Evolutionary conservation across 2,113 vertebrate genomes (phyloP).

Genomic region (Gavia stellata): DNA sequence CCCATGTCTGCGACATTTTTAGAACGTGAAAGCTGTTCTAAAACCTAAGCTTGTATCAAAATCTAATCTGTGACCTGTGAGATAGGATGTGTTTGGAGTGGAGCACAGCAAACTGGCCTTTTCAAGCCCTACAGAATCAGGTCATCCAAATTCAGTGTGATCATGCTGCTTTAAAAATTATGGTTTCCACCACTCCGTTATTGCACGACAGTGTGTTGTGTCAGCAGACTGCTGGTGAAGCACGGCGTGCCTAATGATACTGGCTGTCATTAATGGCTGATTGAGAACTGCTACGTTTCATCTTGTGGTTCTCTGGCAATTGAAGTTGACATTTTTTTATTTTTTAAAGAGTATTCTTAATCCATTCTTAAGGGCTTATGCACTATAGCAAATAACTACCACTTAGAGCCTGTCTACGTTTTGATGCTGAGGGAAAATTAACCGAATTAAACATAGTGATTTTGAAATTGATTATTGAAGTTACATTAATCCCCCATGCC

Average conservation of each 20-base stretch:
- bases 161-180: not conserved
- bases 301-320: not conserved
- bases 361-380: not conserved
- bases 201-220: rapidly evolving
- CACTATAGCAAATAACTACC: not conserved
- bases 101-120: not conserved
- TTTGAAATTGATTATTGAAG: conserved; percentile 35
- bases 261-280: not conserved
- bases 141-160: not conserved
- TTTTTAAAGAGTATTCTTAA: not conserved
- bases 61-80: not conserved
- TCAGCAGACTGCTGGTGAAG: not conserved
- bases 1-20: not conserved
- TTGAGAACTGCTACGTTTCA: not conserved
- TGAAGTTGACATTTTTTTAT: not conserved
- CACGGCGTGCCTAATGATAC: rapidly evolving
- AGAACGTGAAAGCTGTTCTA: not conserved
- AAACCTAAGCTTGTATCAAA: not conserved
- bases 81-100: not conserved
- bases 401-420: not conserved
- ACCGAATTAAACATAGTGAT: not conserved
- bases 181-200: not conserved
- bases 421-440: not conserved
- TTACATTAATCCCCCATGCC: not conserved
- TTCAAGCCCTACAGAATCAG: not conserved